A percentile compares a stretch with the other conserved stretches of the same genome.
These are phyloP conservation scores for Papilio demoleus DNA, from an alignment of 2,888 invertebrate genomes.

Conservation along the genomic window DNA sequence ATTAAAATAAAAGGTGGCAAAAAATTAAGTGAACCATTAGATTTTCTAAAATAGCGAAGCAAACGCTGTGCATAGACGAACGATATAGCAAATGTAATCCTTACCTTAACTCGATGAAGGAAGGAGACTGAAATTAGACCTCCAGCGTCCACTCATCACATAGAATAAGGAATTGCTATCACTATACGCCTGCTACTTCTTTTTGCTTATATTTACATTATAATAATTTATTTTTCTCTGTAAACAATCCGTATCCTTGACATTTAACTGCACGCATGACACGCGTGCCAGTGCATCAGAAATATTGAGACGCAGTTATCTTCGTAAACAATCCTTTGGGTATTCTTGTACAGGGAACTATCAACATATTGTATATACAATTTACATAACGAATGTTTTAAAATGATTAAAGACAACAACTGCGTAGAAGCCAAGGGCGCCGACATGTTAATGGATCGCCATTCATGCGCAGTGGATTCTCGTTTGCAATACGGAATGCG, in stretches of 20 bases:
- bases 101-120: no score
- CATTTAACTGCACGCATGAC: not conserved
- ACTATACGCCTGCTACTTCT: no score
- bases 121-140: no score
- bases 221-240: not conserved
- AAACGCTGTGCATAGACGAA: no score
- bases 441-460: conserved; percentile 1
- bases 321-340: not conserved
- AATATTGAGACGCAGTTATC: not conserved
- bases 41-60: no score
- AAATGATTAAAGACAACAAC: not conserved
- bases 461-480: not conserved
- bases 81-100: no score
- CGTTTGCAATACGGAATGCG: not conserved
- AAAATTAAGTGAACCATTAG: no score
- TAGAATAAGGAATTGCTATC: no score
- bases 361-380: not conserved
- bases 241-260: not conserved
- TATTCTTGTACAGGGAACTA: not conserved
- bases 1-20: no score
- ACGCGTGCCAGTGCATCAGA: not conserved
- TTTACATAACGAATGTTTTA: not conserved
- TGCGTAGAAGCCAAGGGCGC: not conserved
- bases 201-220: not conserved
- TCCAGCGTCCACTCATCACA: no score